phyloP scores from a whole-genome alignment of 1,140 invertebrate genomes.

The Macrobrachium rosenbergii region DNA sequence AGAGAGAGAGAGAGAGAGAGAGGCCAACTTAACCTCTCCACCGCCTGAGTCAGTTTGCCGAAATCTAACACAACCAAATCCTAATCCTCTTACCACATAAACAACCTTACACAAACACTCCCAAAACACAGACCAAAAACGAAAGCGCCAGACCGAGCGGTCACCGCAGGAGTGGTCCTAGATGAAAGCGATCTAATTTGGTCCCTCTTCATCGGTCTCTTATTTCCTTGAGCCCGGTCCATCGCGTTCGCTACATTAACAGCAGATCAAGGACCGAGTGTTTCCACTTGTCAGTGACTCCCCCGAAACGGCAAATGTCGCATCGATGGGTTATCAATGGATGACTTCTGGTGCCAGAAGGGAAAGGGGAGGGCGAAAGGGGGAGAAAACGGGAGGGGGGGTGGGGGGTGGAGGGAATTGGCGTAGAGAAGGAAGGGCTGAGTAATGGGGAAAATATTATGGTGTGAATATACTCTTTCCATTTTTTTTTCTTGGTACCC shows the following conservation, averaged over 20 bases:
- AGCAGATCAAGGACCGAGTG: slow-evolving; percentile 31
- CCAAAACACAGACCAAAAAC: too few species aligned
- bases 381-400: background rate
- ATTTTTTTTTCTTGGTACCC: background rate
- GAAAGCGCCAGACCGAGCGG: too few species aligned
- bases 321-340: slow-evolving; percentile 36
- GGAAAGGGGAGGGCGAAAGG: background rate
- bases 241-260: slow-evolving; percentile 1
- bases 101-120: too few species aligned
- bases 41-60: too few species aligned
- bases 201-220: slow-evolving; percentile 8
- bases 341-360: slow-evolving; percentile 7
- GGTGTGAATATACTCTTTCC: background rate
- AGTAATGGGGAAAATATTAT: too few species aligned
- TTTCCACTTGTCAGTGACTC: slow-evolving; percentile 35
- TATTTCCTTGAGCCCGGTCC: background rate
- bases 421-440: too few species aligned
- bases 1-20: too few species aligned
- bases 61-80: too few species aligned
- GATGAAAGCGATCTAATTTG: slow-evolving; percentile 10
- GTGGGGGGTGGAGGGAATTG: background rate
- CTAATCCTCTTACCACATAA: too few species aligned
- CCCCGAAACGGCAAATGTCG: slow-evolving; percentile 42
- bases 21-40: too few species aligned
- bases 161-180: too few species aligned